Evolutionary conservation across 2,797 vertebrate species (phyloP).

Genomic region (Lepilemur ruficaudatus): DNA sequence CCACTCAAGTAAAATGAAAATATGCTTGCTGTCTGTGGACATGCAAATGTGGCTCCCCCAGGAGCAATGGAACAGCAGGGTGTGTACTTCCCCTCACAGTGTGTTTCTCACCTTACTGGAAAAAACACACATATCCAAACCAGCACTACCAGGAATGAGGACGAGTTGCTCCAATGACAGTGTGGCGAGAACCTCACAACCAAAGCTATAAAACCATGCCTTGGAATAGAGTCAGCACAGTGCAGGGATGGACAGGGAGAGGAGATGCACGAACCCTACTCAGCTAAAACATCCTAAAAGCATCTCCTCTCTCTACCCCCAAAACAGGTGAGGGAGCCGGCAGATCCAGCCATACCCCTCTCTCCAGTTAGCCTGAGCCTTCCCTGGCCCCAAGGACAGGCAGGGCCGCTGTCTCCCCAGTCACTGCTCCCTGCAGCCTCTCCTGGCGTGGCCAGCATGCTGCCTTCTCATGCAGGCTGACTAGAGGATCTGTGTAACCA

Average conservation of each 20-base stretch:
- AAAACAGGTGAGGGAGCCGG: not conserved
- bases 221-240: not conserved
- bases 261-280: not conserved
- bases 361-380: not conserved
- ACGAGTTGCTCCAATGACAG: not conserved
- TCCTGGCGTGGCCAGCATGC: accelerated
- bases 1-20: not conserved
- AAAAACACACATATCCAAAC: not conserved
- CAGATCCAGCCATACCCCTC: too few species aligned
- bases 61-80: not conserved
- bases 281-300: not conserved
- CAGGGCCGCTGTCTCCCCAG: not conserved
- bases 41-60: not conserved
- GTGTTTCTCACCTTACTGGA: not conserved
- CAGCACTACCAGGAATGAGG: not conserved
- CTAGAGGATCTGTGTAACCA: not conserved
- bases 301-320: not conserved
- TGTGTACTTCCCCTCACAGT: accelerated
- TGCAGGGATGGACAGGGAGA: accelerated
- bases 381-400: not conserved
- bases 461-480: not conserved
- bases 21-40: not conserved
- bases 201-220: not conserved
- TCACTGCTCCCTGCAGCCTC: not conserved
- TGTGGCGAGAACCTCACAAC: not conserved